Evolutionary conservation across 2,797 vertebrate species (phyloP).

Genomic region (Acanthurus tractus): DNA sequence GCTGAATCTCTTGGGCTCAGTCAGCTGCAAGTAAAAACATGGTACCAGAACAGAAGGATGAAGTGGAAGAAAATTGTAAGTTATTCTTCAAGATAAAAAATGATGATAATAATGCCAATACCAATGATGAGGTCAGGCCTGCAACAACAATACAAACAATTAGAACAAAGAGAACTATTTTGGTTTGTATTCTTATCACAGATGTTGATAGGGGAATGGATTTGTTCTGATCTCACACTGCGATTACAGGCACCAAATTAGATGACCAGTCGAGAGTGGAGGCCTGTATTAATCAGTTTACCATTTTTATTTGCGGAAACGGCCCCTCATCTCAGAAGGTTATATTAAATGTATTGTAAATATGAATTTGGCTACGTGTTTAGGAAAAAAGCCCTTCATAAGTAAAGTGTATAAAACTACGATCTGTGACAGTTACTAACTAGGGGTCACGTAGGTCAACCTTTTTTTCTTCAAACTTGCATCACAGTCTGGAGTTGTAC

Average conservation of each 20-base stretch:
- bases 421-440: not conserved
- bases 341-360: not conserved
- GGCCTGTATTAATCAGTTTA: not conserved
- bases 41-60: conserved; percentile 99
- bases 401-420: not conserved
- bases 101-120: not conserved
- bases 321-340: not conserved
- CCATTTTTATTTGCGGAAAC: not conserved
- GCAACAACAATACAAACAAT: not conserved
- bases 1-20: conserved; percentile 98
- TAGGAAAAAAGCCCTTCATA: not conserved
- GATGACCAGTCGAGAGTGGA: not conserved
- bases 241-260: not conserved
- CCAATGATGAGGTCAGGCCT: not conserved
- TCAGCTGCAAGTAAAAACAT: conserved; percentile 98
- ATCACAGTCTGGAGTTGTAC: not conserved
- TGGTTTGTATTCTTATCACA: not conserved
- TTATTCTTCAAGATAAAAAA: conserved; percentile 46
- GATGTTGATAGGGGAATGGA: not conserved
- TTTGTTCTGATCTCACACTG: not conserved
- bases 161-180: not conserved
- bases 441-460: not conserved
- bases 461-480: not conserved
- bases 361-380: not conserved
- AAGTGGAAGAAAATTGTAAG: conserved; percentile 99